Base-by-base conservation (phyloP, 2,888 invertebrate genomes). In the Aproaerema taeniolella region DNA sequence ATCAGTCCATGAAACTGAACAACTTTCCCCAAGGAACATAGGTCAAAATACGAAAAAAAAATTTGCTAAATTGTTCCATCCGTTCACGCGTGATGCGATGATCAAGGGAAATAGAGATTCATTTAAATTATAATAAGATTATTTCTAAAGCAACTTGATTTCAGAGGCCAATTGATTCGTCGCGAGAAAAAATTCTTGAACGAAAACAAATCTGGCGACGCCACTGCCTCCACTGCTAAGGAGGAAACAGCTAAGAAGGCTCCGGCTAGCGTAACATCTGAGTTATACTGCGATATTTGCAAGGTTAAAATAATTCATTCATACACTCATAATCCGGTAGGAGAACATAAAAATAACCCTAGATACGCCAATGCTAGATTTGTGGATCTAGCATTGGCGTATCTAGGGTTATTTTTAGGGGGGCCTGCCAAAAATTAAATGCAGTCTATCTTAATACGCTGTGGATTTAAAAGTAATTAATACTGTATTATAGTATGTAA, bases 201-300 rank as follows among this genome's bases (percentile, higher is more conserved):
- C 1, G 28, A 28, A n/a, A 26, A n/a, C 7, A 28, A 28, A 16
- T 8, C 10, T 10, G 30, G 1, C 46, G 2, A n/a, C n/a, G n/a
- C n/a, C n/a, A n/a, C n/a, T n/a, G n/a, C n/a, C n/a, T n/a, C n/a
- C n/a, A n/a, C n/a, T n/a, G 2, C 20, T 0, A 47, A 50, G 1
- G 45, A 44, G 31, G 3, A 46, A 45, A 4, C 30, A 1, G 28
- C 26, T 2, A 58, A 46, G 5, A 52, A 47, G 13, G 42, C 41
- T 1, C 47, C 46, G 4, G 40, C 47, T 0, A 44, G 46, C 11
- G 49, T 50, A 0, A 2, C 58, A 5, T 47, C 74, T 0, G 82
- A 83, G 5, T 53, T 83, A 9, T 64, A 57, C 48, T 83, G 83
- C 45, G 56, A 68, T 0, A 79, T 82, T 35, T 83, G 83, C 61